Conservation (phyloP, 2,113 vertebrate species). For the Tiliqua scincoides region DNA sequence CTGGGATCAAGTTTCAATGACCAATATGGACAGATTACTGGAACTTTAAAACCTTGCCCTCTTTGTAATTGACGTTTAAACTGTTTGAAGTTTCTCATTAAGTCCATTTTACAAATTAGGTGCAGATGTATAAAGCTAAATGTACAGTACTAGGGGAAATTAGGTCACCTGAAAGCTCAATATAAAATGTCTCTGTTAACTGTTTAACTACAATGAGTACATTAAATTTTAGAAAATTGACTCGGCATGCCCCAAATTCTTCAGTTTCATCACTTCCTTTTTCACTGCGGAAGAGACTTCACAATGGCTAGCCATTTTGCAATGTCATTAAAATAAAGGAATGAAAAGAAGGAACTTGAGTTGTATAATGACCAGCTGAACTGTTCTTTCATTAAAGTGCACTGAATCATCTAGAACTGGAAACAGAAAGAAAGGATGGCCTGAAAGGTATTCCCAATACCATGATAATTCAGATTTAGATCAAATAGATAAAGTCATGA, state of each 20-base stretch:
- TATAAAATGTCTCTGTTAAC: constrained; percentile 73
- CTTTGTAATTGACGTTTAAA: constrained; percentile 91
- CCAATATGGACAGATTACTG: constrained; percentile 86
- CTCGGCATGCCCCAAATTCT: constrained; percentile 50
- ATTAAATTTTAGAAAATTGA: constrained; percentile 60
- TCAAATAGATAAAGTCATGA: background rate
- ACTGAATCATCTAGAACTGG: constrained; percentile 8
- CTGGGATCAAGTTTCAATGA: constrained; percentile 88
- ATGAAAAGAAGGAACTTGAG: constrained; percentile 26
- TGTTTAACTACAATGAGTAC: constrained; percentile 66
- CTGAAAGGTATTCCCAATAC: background rate
- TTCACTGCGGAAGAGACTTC: constrained; percentile 49
- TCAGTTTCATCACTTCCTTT: constrained; percentile 58
- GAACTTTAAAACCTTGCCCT: constrained; percentile 86
- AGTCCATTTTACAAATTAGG: constrained; percentile 84
- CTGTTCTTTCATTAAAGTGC: background rate
- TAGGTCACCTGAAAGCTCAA: constrained; percentile 77
- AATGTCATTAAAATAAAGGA: constrained; percentile 60
- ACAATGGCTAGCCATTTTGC: constrained; percentile 39
- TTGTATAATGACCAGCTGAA: background rate
- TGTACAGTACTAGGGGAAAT: constrained; percentile 78
- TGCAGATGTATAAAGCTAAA: constrained; percentile 83
- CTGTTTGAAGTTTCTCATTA: constrained; percentile 92
- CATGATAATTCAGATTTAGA: constrained; percentile 25
- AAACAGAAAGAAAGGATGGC: constrained; percentile 22